These are phyloP conservation scores for Chrysopa pallens DNA, from an alignment of 1,140 invertebrate genomes.

Conservation along the genomic window DNA sequence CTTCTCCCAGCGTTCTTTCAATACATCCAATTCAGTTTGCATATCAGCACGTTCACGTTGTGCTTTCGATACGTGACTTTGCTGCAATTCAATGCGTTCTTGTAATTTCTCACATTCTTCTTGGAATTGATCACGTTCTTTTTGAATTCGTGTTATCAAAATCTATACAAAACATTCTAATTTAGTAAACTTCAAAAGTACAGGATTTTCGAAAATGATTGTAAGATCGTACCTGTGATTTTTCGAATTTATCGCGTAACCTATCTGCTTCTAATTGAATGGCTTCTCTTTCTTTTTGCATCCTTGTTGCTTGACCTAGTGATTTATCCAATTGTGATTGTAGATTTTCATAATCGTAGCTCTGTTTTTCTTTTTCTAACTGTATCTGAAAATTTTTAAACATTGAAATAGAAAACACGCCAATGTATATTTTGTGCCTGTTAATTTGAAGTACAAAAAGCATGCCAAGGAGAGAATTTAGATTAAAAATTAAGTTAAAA, in stretches of 20 bases:
- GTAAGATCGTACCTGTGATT: constrained; percentile 49
- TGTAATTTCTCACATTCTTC: constrained; percentile 65
- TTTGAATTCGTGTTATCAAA: constrained; percentile 60
- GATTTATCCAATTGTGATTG: constrained; percentile 82
- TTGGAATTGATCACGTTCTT: constrained; percentile 65
- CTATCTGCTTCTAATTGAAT: constrained; percentile 69
- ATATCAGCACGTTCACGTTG: constrained; percentile 69
- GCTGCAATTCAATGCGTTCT: constrained; percentile 60
- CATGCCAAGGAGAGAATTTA: no score
- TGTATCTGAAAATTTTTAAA: constrained; percentile 37
- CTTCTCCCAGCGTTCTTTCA: constrained; percentile 79
- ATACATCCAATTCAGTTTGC: constrained; percentile 65
- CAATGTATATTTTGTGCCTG: no score
- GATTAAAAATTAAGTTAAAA: no score
- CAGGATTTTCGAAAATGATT: background rate
- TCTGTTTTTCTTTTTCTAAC: constrained; percentile 77
- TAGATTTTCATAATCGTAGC: constrained; percentile 74
- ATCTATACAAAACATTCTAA: constrained; percentile 22
- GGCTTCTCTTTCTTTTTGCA: constrained; percentile 78
- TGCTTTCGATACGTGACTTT: constrained; percentile 61
- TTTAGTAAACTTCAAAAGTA: background rate
- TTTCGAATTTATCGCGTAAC: constrained; percentile 74
- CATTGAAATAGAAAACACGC: no score
- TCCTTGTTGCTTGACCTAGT: constrained; percentile 61
- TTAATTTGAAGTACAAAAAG: no score